Evolutionary conservation across 2,797 vertebrate genomes (phyloP), one percentile per base, ranked within the genome.

Genomic region (Sebastes matsubarae): DNA sequence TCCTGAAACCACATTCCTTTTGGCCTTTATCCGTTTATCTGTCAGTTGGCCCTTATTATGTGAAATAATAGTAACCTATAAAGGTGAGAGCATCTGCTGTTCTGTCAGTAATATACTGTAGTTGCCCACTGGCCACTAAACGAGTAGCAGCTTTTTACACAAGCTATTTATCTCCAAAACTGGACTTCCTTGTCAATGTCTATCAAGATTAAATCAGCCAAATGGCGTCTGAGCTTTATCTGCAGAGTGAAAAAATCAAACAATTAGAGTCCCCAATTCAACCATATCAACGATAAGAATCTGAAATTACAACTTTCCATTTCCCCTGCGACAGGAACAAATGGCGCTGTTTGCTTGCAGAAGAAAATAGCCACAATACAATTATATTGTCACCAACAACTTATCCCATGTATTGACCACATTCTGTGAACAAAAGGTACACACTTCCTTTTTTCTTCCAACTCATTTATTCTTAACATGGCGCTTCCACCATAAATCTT

Each of bases 261-360:
- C 91, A 89, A 92, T 94, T 94, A 92, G 82, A 74, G 61, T 78
- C 69, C 80, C 63, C 77, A 63, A 64, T 81, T 81, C 79, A 3
- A 42, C 4, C 92, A 94, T 91, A 93, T 81, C 77, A 2, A 42
- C 4, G 93, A 94, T 91, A 93, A 86, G 67, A 80, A 95, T 94
- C 94, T 91, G 32, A 91, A 94, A 94, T 92, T 90, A 92, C 82
- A 66, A 79, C 75, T 80, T 88, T 87, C 84, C 54, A 85, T 92
- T 92, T 92, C 77, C 55, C n/a, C 58, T 2, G 24, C 78, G 85
- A 88, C 87, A 84, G 77, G 84, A 75, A 75, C 79, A 84, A 93
- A 81, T 83, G 83, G 58, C 73, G 79, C 84, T 34, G 75, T 81
- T 87, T 81, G 68, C 85, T 79, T 30, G 20, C 13, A 2, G 81